Conservation (phyloP, 2,797 vertebrate species). For the Toxotes lorentzi region DNA sequence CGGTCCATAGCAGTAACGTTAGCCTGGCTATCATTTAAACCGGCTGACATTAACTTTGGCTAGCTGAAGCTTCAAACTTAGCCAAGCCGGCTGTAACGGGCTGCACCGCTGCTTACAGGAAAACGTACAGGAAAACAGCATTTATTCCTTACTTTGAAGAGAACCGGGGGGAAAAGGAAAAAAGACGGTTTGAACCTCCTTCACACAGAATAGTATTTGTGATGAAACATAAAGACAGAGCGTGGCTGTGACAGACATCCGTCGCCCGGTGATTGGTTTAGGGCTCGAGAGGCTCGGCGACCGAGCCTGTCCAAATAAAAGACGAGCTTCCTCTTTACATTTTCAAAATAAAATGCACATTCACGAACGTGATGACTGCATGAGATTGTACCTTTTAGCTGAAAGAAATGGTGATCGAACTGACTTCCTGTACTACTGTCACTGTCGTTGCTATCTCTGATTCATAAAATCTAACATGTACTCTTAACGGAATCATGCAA, state of each 20-base stretch:
- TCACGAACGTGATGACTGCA: too few species aligned
- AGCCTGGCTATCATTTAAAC: background rate
- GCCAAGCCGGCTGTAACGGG: background rate
- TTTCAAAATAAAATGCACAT: slow-evolving; percentile 31
- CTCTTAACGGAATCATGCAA: too few species aligned
- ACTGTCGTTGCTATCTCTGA: background rate
- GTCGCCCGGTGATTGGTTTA: slow-evolving; percentile 37
- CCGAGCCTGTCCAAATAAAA: background rate
- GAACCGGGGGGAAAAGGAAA: too few species aligned
- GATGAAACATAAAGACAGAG: background rate
- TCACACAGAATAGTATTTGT: background rate
- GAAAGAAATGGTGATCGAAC: background rate
- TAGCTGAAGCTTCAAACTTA: background rate
- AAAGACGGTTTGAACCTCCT: background rate
- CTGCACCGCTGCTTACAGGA: background rate
- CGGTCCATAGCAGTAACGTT: background rate
- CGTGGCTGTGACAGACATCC: background rate
- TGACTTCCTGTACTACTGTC: background rate
- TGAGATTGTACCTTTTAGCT: background rate
- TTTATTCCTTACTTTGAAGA: slow-evolving; percentile 25
- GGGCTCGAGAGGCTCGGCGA: slow-evolving; percentile 8
- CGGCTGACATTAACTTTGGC: background rate
- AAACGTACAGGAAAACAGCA: accelerated
- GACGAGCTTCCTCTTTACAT: background rate
- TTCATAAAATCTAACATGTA: background rate